Base-by-base conservation (phyloP, 92 coral and sea anemone species). In the Actinernus sp. region DNA sequence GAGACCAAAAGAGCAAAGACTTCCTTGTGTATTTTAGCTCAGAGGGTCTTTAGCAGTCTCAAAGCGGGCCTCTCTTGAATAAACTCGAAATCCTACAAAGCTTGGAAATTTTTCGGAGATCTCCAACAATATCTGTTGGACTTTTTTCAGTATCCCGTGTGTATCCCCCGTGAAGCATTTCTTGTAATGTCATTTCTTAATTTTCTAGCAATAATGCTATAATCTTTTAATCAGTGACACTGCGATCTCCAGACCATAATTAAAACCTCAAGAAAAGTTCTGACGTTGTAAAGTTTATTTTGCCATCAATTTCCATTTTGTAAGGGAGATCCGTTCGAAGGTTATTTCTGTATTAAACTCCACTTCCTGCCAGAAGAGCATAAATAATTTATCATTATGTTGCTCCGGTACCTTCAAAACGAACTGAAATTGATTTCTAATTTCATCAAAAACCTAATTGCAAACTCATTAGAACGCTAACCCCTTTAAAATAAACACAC, bases 381-480 rank as follows among this genome's bases (percentile, higher is more conserved):
- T 78, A 60, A 83, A 83, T 84, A 70, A 85, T 79, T 79, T 67
- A 90, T 73, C 49, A 29, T 74, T 62, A 45, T 39, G 53, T 54
- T 45, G 52, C 64, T 83, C 52, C 74, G 82, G 85, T 86, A 86
- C 81, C 82, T 90, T 76, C 76, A 71, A 68, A 90, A 76, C 88
- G 82, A 82, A 77, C 55, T 70, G 57, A 85, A 80, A 90, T 90
- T 81, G 96, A 78, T 90, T 90, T 88, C 85, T 90, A 90, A 90
- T 90, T 90, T 85, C 92, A 88, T 79, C 72, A 85, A 82, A 86
- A 73, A 84, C 71, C 79, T 90, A 85, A 86, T 85, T 85, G 84
- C 72, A 64, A 74, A 40, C 82, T 90, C 85, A 90, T 90, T 90
- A 90, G 50, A 23, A 24, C 64, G 65, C 82, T 78, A 80, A 54